A percentile compares a stretch with the other conserved stretches of the same genome.
Evolutionary conservation across 1,140 invertebrate genomes (phyloP).

Genomic region (Elysia chlorotica): DNA sequence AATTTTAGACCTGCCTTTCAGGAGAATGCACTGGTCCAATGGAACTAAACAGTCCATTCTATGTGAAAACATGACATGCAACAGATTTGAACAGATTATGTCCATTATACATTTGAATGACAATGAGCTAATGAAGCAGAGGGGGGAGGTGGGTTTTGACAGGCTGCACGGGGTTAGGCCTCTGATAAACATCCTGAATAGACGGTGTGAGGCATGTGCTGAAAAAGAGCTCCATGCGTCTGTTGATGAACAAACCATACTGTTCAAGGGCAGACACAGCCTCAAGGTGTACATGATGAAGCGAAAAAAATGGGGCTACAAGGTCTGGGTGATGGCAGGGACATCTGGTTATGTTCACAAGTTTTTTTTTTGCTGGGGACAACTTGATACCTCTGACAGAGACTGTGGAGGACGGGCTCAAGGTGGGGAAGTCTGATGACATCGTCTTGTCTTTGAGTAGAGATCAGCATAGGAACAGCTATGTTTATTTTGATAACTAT

Average conservation of each 20-base stretch:
- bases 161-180: background rate
- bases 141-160: background rate
- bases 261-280: background rate
- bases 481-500: background rate
- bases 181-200: background rate
- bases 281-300: background rate
- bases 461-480: background rate
- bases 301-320: background rate
- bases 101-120: background rate
- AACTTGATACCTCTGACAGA: background rate
- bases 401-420: background rate
- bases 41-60: background rate
- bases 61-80: background rate
- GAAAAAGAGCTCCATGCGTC: background rate
- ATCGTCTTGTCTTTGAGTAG: background rate
- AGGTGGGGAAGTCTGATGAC: background rate
- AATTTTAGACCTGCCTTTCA: no score
- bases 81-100: background rate
- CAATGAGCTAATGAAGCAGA: background rate
- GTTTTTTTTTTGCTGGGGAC: background rate
- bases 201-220: background rate
- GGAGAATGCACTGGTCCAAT: no score
- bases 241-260: background rate
- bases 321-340: background rate
- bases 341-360: background rate